Conservation (phyloP, 2,888 invertebrate genomes). For the Rutpela maculata region DNA sequence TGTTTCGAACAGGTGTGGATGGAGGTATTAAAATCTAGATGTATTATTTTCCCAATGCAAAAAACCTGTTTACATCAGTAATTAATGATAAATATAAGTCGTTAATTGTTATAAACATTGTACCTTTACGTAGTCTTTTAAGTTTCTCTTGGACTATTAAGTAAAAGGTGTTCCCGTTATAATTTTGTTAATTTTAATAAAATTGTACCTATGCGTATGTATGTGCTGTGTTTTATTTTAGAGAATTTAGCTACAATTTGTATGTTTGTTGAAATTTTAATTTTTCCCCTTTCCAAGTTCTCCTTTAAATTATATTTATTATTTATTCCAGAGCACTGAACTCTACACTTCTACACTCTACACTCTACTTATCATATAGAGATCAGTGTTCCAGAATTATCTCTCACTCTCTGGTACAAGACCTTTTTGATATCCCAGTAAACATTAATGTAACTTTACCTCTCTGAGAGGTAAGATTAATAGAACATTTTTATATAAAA, state of each 20-base stretch:
- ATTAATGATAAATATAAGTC: slow-evolving; percentile 1
- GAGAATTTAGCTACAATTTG: background rate
- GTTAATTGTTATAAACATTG: slow-evolving; percentile 7
- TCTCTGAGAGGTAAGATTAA: too few relatives aligned
- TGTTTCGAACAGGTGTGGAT: background rate
- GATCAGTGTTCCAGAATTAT: too few relatives aligned
- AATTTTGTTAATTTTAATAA: slow-evolving; percentile 27
- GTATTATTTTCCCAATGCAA: background rate
- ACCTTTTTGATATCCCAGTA: too few relatives aligned
- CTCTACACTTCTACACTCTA: too few relatives aligned
- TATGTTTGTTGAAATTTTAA: too few relatives aligned
- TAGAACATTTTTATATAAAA: too few relatives aligned
- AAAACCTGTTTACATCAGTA: background rate
- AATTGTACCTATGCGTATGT: slow-evolving; percentile 16
- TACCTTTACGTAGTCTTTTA: background rate
- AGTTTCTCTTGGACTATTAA: background rate
- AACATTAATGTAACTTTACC: too few relatives aligned
- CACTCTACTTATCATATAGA: too few relatives aligned
- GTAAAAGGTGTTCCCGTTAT: slow-evolving; percentile 21
- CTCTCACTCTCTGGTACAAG: too few relatives aligned
- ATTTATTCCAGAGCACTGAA: too few relatives aligned
- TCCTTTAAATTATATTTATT: too few relatives aligned
- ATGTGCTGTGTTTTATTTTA: background rate
- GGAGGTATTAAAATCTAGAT: background rate
- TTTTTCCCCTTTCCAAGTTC: too few relatives aligned